Evolutionary conservation across 1,140 invertebrate species (phyloP), one percentile per base, ranked within the genome.

Genomic region (Druon quercuslanigerum): DNA sequence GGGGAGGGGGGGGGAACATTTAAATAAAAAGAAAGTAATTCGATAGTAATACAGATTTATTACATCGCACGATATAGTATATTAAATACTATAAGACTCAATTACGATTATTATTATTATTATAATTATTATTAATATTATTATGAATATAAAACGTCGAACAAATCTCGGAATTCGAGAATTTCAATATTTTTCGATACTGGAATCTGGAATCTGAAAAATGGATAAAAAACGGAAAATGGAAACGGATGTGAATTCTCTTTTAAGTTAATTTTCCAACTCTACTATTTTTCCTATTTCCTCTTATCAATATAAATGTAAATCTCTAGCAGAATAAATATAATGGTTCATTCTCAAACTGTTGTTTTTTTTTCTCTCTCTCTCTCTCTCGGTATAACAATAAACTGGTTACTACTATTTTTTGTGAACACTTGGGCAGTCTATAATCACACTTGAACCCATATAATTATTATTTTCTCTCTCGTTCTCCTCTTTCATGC

Each of bases 351-450:
- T 54, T 54, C n/a, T 54, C 52, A 54, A 54, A 66, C 7, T 66
- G 25, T 33, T 66, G 14, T 56, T 56, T 17, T 56, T 17, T 56
- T 8, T 17, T 16, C 8, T 54, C 17, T 17, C n/a, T n/a, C n/a
- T n/a, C n/a, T n/a, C n/a, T n/a, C n/a, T 33, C 5, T 25, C 4
- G 13, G 46, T 66, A 66, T 33, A 60, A 60, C 57, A 66, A 66
- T 66, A 66, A 66, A 66, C 60, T 66, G 60, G 60, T 66, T 66
- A 66, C 25, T 25, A 25, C 20, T 2, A n/a, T n/a, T 25, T 16
- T 14, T 66, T 40, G 33, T 66, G 60, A 66, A 66, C 60, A 66
- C 60, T 66, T 46, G 60, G 60, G 60, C 60, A 66, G 60, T 66
- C 33, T 66, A 40, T 66, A 66, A 66, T 66, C 33, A 66, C 60